phyloP scores from a whole-genome alignment of 2,888 invertebrate genomes.

The Lepidochitona cinerea region DNA sequence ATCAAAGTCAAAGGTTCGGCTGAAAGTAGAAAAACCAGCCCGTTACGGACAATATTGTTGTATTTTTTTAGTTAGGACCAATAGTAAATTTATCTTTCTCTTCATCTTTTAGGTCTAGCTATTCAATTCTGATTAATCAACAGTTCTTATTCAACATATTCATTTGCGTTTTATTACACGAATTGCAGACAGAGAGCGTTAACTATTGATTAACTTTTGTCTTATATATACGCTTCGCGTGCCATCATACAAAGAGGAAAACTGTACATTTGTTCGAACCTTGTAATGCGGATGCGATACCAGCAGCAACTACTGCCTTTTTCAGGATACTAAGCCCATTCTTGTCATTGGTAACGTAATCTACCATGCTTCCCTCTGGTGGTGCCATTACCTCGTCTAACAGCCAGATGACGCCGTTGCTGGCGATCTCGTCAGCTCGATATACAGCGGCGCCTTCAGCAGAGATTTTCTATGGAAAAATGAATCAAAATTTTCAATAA shows the following conservation, averaged over 20 bases:
- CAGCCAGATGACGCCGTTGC: conserved; percentile 45
- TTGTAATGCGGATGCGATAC: conserved; percentile 28
- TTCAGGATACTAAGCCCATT: conserved; percentile 35
- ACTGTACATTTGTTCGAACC: conserved; percentile 30
- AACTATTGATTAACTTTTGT: no score
- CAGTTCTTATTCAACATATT: no score
- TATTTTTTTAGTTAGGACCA: no score
- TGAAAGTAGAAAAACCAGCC: not conserved
- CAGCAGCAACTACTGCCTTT: conserved; percentile 35
- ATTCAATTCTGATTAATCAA: no score
- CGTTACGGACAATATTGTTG: no score
- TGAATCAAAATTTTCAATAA: no score
- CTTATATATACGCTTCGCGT: no score
- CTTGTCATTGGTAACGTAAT: conserved; percentile 27
- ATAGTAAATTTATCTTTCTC: no score
- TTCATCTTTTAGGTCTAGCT: no score
- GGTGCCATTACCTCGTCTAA: conserved; percentile 35
- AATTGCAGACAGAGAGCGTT: no score
- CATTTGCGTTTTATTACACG: no score
- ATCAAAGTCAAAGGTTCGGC: conserved; percentile 21
- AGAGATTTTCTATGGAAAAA: conserved; percentile 33
- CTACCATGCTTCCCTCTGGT: conserved; percentile 36
- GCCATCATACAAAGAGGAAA: no score
- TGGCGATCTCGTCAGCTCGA: conserved; percentile 26
- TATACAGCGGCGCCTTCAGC: conserved; percentile 34